Evolutionary conservation across 2,113 vertebrate species (phyloP).

Genomic region (Alouatta palliata): DNA sequence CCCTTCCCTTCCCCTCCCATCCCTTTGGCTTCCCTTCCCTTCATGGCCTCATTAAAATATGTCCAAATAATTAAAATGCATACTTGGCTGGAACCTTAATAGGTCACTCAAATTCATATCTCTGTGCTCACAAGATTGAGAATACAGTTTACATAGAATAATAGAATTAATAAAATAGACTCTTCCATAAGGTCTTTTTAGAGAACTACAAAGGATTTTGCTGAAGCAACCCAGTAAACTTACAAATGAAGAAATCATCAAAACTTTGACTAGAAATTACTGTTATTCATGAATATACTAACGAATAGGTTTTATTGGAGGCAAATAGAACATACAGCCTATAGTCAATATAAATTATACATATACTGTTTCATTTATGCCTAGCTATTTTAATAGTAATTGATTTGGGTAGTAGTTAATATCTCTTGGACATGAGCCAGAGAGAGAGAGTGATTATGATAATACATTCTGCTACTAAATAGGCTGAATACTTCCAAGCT

Average conservation of each 20-base stretch:
- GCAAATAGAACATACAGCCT: background rate
- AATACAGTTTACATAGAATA: background rate
- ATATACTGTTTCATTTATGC: conserved; percentile 10
- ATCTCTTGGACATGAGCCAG: conserved; percentile 40
- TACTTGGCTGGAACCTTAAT: background rate
- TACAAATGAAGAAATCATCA: background rate
- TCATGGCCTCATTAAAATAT: background rate
- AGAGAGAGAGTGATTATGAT: conserved; percentile 51
- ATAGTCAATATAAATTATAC: background rate
- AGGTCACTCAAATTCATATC: background rate
- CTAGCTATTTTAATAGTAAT: conserved; percentile 39
- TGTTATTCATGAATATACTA: background rate
- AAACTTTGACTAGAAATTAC: background rate
- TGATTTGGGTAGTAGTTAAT: conserved; percentile 57
- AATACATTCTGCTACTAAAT: conserved; percentile 61
- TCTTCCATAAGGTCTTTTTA: background rate
- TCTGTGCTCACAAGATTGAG: background rate
- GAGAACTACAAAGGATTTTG: background rate
- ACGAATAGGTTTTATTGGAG: background rate
- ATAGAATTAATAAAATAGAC: background rate
- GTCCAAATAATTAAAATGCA: conserved; percentile 7
- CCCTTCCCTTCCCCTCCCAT: accelerated
- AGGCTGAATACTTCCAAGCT: conserved; percentile 43
- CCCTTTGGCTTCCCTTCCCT: accelerated
- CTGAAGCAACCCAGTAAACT: background rate